phyloP scores from a whole-genome alignment of 2,797 vertebrate species.

The Mus spretus region DNA sequence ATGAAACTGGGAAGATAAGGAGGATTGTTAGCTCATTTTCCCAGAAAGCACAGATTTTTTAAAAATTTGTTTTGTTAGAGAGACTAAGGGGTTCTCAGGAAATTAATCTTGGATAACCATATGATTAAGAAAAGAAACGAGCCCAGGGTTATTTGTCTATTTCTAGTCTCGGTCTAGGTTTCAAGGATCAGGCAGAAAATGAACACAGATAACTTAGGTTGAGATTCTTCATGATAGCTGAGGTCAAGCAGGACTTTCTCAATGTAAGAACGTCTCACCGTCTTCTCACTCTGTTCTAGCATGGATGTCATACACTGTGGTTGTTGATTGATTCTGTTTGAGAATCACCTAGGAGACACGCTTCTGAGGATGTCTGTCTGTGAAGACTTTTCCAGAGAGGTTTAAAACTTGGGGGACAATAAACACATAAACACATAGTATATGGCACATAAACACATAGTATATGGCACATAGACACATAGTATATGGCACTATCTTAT shows the following conservation, averaged over 20 bases:
- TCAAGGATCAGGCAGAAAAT: not conserved
- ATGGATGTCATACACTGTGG: not conserved
- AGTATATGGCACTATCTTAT: not conserved
- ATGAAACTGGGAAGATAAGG: not conserved
- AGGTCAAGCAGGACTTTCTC: not conserved
- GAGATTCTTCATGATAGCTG: not conserved
- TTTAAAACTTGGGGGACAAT: not conserved
- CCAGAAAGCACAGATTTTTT: not conserved
- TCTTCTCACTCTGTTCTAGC: not conserved
- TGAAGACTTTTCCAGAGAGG: not conserved
- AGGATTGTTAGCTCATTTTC: not conserved
- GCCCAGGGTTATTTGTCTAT: not conserved
- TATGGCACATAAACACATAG: no score
- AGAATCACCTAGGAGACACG: not conserved
- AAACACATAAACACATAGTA: no score
- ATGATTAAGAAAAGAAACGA: not conserved
- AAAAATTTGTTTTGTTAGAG: not conserved
- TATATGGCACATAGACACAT: no score
- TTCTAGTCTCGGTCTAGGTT: not conserved
- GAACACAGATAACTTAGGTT: not conserved
- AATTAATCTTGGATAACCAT: slow-evolving; percentile 44
- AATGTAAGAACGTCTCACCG: not conserved
- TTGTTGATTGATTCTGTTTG: not conserved
- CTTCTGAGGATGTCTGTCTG: not conserved
- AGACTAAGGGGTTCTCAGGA: not conserved